These are phyloP conservation scores for Sylvietta virens DNA, from an alignment of 2,113 vertebrate species.

Conservation along the genomic window DNA sequence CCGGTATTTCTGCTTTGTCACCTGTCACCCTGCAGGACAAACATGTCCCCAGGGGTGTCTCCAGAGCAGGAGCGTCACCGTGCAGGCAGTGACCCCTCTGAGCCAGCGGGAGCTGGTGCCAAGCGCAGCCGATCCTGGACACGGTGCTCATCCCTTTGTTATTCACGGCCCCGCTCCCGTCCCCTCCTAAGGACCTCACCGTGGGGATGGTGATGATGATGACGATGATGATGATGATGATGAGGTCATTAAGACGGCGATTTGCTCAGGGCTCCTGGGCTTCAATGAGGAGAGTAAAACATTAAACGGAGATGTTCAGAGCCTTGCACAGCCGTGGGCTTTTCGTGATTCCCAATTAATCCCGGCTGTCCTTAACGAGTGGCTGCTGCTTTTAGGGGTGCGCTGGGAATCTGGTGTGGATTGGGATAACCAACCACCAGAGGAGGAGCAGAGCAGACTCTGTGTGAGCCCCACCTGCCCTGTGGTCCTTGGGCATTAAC, in stretches of 20 bases:
- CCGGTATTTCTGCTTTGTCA: background rate
- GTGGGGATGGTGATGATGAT: background rate
- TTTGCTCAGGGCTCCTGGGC: background rate
- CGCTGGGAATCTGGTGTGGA: background rate
- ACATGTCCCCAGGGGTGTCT: background rate
- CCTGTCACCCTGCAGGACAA: background rate
- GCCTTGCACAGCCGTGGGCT: background rate
- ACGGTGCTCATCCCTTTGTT: background rate
- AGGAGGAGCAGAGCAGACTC: background rate
- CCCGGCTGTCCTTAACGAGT: background rate
- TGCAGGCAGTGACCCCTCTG: background rate
- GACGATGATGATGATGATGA: background rate
- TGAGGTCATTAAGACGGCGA: slow-evolving; percentile 2
- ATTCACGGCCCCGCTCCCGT: background rate
- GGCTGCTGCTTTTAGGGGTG: background rate
- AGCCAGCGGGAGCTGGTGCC: accelerated
- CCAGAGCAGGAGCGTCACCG: background rate
- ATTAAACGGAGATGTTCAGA: background rate
- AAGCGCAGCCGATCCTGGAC: background rate
- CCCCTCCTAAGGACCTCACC: background rate
- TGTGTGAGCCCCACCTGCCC: background rate
- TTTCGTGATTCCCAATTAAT: background rate
- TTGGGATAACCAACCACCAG: background rate
- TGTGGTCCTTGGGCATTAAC: background rate
- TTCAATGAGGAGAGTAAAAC: background rate